Evolutionary conservation across 1,140 invertebrate genomes (phyloP).

Genomic region (Calliopsis andreniformis): DNA sequence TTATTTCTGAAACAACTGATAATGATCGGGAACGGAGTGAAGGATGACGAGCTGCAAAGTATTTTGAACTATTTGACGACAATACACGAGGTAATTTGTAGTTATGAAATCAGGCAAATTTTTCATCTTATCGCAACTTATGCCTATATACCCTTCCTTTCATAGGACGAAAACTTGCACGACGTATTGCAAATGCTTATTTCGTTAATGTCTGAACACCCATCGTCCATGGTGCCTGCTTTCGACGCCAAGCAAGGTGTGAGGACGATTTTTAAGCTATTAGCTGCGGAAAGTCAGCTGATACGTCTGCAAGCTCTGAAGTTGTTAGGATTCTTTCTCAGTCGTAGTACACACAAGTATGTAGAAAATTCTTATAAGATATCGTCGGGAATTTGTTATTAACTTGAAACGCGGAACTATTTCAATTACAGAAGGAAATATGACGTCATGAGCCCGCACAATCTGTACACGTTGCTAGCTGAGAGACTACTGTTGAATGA

Average conservation of each 20-base stretch:
- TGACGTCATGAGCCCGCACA: slow-evolving; percentile 98
- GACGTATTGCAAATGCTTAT: slow-evolving; percentile 99
- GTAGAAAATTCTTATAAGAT: slow-evolving; percentile 60
- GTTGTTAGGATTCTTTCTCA: slow-evolving; percentile 96
- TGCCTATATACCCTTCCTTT: no score
- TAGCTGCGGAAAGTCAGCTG: slow-evolving; percentile 96
- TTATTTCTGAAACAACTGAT: slow-evolving; percentile 98
- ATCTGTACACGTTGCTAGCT: slow-evolving; percentile 97
- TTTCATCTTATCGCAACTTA: not conserved
- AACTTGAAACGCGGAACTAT: not conserved
- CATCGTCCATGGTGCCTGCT: slow-evolving; percentile 98
- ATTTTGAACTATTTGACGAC: slow-evolving; percentile 99
- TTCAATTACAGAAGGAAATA: slow-evolving; percentile 91
- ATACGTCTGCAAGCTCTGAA: slow-evolving; percentile 98
- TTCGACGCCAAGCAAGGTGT: slow-evolving; percentile 99
- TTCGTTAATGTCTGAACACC: slow-evolving; percentile 98
- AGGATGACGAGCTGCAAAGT: slow-evolving; percentile 99
- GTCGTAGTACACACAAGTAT: slow-evolving; percentile 97
- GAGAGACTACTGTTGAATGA: slow-evolving; percentile 95
- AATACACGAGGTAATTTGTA: slow-evolving; percentile 91
- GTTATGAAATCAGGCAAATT: not conserved
- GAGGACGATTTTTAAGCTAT: slow-evolving; percentile 97
- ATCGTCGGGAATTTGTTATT: not conserved
- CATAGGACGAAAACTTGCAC: slow-evolving; percentile 98
- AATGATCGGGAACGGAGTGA: slow-evolving; percentile 97